Base-by-base conservation (phyloP, 92 coral and sea anemone species). In the Phenganax subtilis region DNA sequence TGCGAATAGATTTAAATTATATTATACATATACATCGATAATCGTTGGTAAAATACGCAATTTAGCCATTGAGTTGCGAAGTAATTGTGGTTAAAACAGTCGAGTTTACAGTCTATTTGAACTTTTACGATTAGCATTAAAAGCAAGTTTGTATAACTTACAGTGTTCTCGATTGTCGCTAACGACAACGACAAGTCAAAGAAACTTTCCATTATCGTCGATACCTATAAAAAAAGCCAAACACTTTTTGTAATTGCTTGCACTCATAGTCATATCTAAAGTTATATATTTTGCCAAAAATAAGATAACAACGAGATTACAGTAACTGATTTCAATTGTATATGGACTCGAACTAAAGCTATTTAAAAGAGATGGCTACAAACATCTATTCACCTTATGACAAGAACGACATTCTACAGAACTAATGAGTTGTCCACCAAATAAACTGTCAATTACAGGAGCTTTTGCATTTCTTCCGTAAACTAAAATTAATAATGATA, bases 391-490 rank as follows among this genome's bases (percentile, higher is more conserved):
- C 76, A 96, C 99, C 96, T 92, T 85, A 65, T 84, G 87, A 47
- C 99, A 96, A 51, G 84, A 71, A 31, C 87, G 93, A 72, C 99
- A 96, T 54, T 89, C 87, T 58, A 96, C 92, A 25, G 91, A 89
- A 86, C 99, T 96, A 9, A 90, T 96, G 51, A 96, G 86, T 84
- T 88, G 86, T 17, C 99, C 99, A 54, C 91, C 96, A 83, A 96
- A 96, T 53, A 96, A 87, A 65, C 90, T 87, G 64, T 96, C 99
- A 59, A 96, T 90, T 55, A 88, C 86, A 29, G 99, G 93, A 9
- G 93, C 91, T 31, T 84, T 75, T 20, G 87, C 92, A 56, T 71
- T 59, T 37, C 84, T 76, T 10, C 91, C 96, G 77, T 89, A 92
- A 54, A 88, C 98, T 94, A 70, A 57, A 73, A 54, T 9, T 5